phyloP scores from a whole-genome alignment of 2,888 invertebrate species.

The Tinea semifulvella region DNA sequence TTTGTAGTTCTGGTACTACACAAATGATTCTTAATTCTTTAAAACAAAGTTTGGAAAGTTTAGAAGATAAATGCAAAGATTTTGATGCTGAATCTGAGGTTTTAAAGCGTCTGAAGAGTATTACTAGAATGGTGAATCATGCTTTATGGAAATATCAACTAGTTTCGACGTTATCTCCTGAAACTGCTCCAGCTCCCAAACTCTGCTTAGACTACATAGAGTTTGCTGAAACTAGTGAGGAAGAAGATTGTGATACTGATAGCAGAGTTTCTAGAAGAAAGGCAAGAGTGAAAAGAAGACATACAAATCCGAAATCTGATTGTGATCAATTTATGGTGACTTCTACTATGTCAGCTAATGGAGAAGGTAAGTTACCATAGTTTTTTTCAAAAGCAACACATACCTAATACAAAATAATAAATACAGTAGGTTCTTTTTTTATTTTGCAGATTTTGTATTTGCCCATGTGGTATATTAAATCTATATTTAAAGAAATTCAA shows the following conservation, averaged over 20 bases:
- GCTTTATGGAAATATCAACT: conserved; percentile 78
- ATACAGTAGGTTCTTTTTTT: background rate
- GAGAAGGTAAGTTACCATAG: conserved; percentile 34
- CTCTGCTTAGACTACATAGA: conserved; percentile 56
- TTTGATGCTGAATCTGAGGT: conserved; percentile 30
- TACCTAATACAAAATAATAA: background rate
- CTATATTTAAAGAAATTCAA: too few species aligned
- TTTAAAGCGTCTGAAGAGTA: conserved; percentile 35
- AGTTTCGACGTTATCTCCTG: conserved; percentile 65
- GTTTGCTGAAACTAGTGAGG: conserved; percentile 55
- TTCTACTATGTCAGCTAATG: conserved; percentile 45
- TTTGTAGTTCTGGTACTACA: conserved; percentile 68
- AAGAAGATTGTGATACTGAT: conserved; percentile 46
- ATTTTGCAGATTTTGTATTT: background rate
- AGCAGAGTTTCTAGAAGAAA: conserved; percentile 43
- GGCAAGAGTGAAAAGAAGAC: conserved; percentile 40
- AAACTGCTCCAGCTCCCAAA: conserved; percentile 48
- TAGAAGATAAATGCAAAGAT: conserved; percentile 41
- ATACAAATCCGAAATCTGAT: conserved; percentile 44
- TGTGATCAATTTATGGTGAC: conserved; percentile 43
- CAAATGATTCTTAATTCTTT: conserved; percentile 67
- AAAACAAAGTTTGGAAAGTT: conserved; percentile 60
- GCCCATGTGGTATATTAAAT: background rate
- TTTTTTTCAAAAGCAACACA: background rate
- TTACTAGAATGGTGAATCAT: conserved; percentile 67